These are phyloP conservation scores for Drosophila eohydei DNA, from an alignment of 2,888 invertebrate species.

Conservation along the genomic window DNA sequence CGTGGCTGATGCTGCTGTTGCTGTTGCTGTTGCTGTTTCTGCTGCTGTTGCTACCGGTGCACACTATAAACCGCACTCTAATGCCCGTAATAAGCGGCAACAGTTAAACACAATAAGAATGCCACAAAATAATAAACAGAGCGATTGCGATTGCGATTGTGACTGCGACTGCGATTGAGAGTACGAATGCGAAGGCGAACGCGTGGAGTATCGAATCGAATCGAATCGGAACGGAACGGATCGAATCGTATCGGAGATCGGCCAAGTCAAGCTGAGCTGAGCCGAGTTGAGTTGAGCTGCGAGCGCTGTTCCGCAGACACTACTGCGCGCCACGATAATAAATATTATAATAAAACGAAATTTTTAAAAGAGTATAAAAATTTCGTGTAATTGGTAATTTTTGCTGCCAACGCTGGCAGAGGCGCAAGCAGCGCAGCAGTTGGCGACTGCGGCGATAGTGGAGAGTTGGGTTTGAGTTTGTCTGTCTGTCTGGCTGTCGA, in stretches of 20 bases:
- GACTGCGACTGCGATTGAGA: slow-evolving; percentile 18
- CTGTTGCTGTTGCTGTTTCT: background rate
- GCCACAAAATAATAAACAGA: slow-evolving; percentile 69
- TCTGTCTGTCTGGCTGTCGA: slow-evolving; percentile 34
- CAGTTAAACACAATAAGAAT: slow-evolving; percentile 81
- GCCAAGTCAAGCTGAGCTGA: slow-evolving; percentile 45
- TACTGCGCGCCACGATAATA: slow-evolving; percentile 85
- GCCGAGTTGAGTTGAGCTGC: slow-evolving; percentile 50
- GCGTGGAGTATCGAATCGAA: slow-evolving; percentile 30
- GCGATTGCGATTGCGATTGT: slow-evolving; percentile 25
- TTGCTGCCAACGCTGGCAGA: slow-evolving; percentile 74
- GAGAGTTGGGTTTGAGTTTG: slow-evolving; percentile 51
- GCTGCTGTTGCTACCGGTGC: slow-evolving; percentile 19
- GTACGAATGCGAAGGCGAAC: background rate
- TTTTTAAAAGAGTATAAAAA: slow-evolving; percentile 85
- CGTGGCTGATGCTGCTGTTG: slow-evolving; percentile 28
- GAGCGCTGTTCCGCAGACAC: slow-evolving; percentile 83
- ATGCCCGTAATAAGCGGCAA: slow-evolving; percentile 69
- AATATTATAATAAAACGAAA: slow-evolving; percentile 85
- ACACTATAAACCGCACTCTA: slow-evolving; percentile 59
- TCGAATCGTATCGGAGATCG: slow-evolving; percentile 50
- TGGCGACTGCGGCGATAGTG: slow-evolving; percentile 58
- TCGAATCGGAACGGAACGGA: slow-evolving; percentile 39
- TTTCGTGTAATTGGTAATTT: slow-evolving; percentile 85
- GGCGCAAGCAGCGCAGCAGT: slow-evolving; percentile 50